phyloP scores from a whole-genome alignment of 37 sponge, comb jelly and placozoan genomes.

The Spongia lamella region DNA sequence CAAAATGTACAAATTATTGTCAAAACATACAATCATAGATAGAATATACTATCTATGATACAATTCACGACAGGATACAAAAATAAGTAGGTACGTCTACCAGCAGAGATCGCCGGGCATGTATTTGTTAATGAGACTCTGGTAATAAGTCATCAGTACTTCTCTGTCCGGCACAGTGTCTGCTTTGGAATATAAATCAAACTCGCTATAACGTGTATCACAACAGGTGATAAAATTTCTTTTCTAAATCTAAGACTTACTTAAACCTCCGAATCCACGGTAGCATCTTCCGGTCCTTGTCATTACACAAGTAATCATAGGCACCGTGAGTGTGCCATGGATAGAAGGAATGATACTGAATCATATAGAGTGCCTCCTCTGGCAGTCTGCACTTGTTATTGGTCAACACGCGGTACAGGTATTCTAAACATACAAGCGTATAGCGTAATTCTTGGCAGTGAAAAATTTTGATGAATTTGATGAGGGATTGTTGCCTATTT shows the following conservation, averaged over 20 bases:
- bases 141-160: constrained; percentile 82
- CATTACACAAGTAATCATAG: constrained; percentile 81
- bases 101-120: constrained; percentile 77
- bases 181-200: constrained; percentile 96
- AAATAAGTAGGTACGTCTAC: no score
- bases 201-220: constrained; percentile 58
- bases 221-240: neutral
- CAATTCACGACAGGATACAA: no score
- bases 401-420: constrained; percentile 84
- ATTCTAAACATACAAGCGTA: constrained; percentile 71
- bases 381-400: constrained; percentile 73
- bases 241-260: constrained; percentile 28
- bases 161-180: constrained; percentile 70
- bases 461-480: no score
- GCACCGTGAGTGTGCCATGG: constrained; percentile 87
- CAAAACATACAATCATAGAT: no score
- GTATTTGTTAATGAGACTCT: constrained; percentile 88
- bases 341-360: constrained; percentile 94
- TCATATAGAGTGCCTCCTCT: constrained; percentile 82
- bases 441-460: no score
- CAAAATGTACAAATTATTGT: no score
- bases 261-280: constrained; percentile 86
- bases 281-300: constrained; percentile 86
- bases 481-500: no score
- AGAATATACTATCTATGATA: no score